Conservation (phyloP, 2,888 invertebrate genomes). For the Pseudoips prasinana region DNA sequence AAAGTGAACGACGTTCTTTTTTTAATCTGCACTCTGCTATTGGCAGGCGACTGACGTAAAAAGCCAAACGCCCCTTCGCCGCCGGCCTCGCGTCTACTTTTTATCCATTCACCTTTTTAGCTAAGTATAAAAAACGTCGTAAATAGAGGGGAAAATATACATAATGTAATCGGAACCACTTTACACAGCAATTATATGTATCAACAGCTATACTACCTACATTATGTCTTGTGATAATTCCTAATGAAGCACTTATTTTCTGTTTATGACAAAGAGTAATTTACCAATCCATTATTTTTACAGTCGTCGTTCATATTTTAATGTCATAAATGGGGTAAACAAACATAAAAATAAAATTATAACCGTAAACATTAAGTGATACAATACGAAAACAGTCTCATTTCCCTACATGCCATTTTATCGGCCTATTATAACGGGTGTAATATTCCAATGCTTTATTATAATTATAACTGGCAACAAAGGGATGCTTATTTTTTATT, state of each 20-base stretch:
- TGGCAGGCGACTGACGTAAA: conserved; percentile 59
- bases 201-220: neutral
- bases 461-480: conserved; percentile 56
- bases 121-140: conserved; percentile 24
- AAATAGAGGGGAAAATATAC: conserved; percentile 11
- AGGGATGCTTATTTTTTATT: conserved; percentile 71
- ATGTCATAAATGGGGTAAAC: conserved; percentile 44
- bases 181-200: neutral
- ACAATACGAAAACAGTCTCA: conserved; percentile 64
- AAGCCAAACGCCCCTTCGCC: conserved; percentile 64
- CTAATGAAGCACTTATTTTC: conserved; percentile 3
- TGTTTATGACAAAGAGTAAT: conserved; percentile 14
- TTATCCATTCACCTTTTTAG: conserved; percentile 42
- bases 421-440: conserved; percentile 58
- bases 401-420: conserved; percentile 63
- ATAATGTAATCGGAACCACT: conserved; percentile 10
- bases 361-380: conserved; percentile 33
- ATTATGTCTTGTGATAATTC: neutral
- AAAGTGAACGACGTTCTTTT: conserved; percentile 55
- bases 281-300: conserved; percentile 27
- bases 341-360: conserved; percentile 64
- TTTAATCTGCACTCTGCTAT: conserved; percentile 56
- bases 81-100: conserved; percentile 46
- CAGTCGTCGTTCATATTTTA: conserved; percentile 25
- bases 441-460: conserved; percentile 53